Base-by-base conservation (phyloP, 1,140 invertebrate genomes). In the Solenopsis fugax region DNA sequence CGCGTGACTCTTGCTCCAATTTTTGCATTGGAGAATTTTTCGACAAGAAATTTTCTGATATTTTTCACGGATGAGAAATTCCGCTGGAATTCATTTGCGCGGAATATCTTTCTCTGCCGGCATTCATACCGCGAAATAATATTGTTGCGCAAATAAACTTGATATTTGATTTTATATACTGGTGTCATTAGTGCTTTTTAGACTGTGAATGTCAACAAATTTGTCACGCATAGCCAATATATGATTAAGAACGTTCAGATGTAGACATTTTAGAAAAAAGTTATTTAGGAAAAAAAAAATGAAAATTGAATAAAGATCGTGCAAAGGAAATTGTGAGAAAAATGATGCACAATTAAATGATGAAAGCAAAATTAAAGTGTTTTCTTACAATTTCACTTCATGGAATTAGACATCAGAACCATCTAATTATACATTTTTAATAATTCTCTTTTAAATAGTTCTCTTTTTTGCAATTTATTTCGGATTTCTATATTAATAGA, bases 1-100 rank as follows among this genome's bases (percentile, higher is more conserved):
- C 16, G 37, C 29, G 16, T 37, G n/a, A 24, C 18, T 72, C 78
- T 72, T 37, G 24, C 12, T 82, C 21, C 37, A 58, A 58, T 78
- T 65, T 54, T 78, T 16, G 4, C 56, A 60, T 34, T 21, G 21
- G n/a, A 60, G 7, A 45, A 60, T 77, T 45, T 77, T 64, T 77
- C 58, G 24, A 77, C 41, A 41, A 80, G 29, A 52, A 54, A 80
- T 80, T 69, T 29, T 80, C 77, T 41, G 21, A 80, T 16, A 54
- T 69, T 80, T 67, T 69, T 41, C 50, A n/a, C 34, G 62, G 16
- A 69, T 80, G 48, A 34, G 16, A 45, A 80, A 69, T 69, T 52
- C 62, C 21, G 64, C 48, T 80, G 62, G 21, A 56, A 80, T 69
- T 62, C 54, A 80, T 41, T 54, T 37, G 48, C n/a, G 13, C 29